Evolutionary conservation across 64 coral and sea anemone species (phyloP), one percentile per base, ranked within the genome.

Genomic region (Actinia tenebrosa): DNA sequence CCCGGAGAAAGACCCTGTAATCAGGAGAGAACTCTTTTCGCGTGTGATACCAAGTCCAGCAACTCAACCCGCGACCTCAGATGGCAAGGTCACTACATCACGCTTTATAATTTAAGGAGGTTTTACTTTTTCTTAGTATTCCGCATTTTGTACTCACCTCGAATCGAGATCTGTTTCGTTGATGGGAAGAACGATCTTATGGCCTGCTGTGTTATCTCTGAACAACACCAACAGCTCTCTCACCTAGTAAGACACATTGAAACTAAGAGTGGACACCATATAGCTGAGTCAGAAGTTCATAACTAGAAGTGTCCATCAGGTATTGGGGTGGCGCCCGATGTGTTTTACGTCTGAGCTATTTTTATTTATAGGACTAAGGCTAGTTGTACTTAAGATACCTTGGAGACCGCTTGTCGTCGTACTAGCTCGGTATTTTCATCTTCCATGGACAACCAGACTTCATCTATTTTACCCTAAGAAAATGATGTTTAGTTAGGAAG

Each of bases 151-250:
- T 6, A 30, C 69, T 77, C 45, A 92, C 91, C 91, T 92, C 3
- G 46, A 22, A 27, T 92, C 80, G 5, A 92, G 79, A 66, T 92
- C 91, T 43, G 86, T 92, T 79, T 92, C 86, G 44, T 92, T 92
- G 54, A 89, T 58, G 16, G 91, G 91, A n/a, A 92, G 86, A 47
- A 64, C 22, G 77, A 92, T 92, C 63, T 92, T 87, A 46, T 54
- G 60, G 61, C 78, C 83, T 11, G 82, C 86, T 10, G 91, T 92
- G 44, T 71, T 75, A 3, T 87, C 83, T 79, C 80, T 52, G 86
- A 89, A 85, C 50, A 88, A 61, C 25, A 53, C 46, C 3, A 92
- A 20, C 4, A 92, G 61, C 44, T 89, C 91, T 22, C 64, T 88
- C 1, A 88, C 87, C 91, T 92, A 19, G 7, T 10, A 81, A 50